Evolutionary conservation across 2,888 invertebrate species (phyloP).

Genomic region (Nemurella pictetii): DNA sequence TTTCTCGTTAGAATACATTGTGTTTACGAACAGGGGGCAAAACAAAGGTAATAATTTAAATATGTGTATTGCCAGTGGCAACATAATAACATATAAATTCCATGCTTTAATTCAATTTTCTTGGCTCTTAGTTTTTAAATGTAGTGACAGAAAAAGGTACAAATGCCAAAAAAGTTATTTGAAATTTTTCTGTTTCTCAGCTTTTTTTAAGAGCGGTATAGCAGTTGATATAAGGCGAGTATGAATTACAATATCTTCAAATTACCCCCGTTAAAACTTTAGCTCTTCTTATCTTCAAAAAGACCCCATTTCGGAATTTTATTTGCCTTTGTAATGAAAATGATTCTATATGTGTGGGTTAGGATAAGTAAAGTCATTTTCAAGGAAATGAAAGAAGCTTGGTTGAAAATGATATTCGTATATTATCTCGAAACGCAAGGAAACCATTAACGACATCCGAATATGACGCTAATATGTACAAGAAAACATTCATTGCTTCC

Average conservation of each 20-base stretch:
- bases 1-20: neutral
- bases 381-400: conserved; percentile 29
- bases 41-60: neutral
- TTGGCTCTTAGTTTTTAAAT: neutral
- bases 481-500: conserved; percentile 43
- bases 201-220: neutral
- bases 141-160: no score
- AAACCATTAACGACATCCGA: conserved; percentile 38
- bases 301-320: neutral
- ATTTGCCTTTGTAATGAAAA: neutral
- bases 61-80: neutral
- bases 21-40: neutral
- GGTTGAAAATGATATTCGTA: conserved; percentile 18
- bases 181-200: neutral
- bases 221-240: neutral
- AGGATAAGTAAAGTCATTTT: conserved; percentile 21
- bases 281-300: neutral
- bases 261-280: neutral
- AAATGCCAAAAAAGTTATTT: neutral
- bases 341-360: neutral
- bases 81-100: neutral
- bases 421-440: conserved; percentile 29
- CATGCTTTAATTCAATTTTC: neutral
- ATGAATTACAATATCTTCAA: neutral
- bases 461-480: conserved; percentile 34